Base-by-base conservation (phyloP, 2,888 invertebrate genomes). In the Phorcus lineatus region DNA sequence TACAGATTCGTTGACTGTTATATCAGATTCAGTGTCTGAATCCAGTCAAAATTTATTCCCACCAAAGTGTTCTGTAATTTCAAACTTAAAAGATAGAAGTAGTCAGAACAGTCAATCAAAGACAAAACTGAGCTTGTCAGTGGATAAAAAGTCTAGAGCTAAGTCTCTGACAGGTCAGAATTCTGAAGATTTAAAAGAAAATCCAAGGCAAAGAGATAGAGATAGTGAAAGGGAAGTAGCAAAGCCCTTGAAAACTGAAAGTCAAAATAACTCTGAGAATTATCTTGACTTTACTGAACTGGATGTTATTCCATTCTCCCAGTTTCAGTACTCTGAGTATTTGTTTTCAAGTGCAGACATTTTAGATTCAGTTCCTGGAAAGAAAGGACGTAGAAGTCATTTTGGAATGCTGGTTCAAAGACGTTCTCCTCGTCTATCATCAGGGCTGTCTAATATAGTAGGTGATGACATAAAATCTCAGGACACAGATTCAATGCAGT, bases 281-380 rank as follows among this genome's bases (percentile, higher is more conserved):
- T 82, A 80, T 36, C 77, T 55, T n/a, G 81, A 83, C 47, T 85
- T 80, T 54, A 85, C 85, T 19, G 85, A 85, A 78, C 77, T 85
- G 9, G 85, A 85, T 79, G 80, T 70, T 11, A 82, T 85, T 40
- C 82, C 83, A 31, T 85, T 80, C 55, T 83, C 85, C 13, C 83
- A 83, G 57, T 80, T 85, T 81, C 81, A 80, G 52, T 78, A 83
- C 17, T 77, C 82, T 13, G 83, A 85, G 57, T 83, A 81, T 36
- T 83, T 85, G 57, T 70, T 85, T 19, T 83, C 85, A 62, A 81
- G 81, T 13, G 36, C 16, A 7, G 47, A 36, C 1, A 22, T 78
- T n/a, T 24, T 70, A 9, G 22, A 47, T 16, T 13, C 47, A 4
- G 62, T 22, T 16, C 40, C 47, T 28, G 31, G 54, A 28, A 55